These are phyloP conservation scores for Spinibarbus caldwelli DNA, from an alignment of 2,797 vertebrate genomes.

Conservation along the genomic window DNA sequence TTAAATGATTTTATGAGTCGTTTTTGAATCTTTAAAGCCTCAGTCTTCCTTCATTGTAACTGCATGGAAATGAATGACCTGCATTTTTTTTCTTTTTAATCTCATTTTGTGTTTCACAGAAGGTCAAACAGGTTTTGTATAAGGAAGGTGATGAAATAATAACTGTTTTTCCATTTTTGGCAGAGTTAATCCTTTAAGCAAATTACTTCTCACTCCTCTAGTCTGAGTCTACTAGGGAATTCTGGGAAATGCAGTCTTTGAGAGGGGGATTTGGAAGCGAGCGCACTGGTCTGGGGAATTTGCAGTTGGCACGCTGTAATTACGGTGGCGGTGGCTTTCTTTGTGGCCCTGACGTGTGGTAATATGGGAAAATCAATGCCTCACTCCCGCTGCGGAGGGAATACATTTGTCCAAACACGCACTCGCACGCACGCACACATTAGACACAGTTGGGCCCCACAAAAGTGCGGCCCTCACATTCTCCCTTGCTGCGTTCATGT, in stretches of 20 bases:
- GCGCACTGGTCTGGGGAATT: constrained; percentile 27
- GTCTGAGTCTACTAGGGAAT: not conserved
- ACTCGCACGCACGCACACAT: constrained; percentile 38
- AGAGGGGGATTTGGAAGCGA: constrained; percentile 7
- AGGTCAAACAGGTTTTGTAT: not conserved
- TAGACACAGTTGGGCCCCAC: constrained; percentile 9
- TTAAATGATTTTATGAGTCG: not conserved
- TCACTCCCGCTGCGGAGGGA: constrained; percentile 33
- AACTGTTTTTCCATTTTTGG: not conserved
- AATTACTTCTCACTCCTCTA: constrained; percentile 18
- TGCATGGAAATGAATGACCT: not conserved
- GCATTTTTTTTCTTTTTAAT: not conserved
- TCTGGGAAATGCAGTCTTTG: constrained; percentile 39
- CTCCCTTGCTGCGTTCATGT: constrained; percentile 9
- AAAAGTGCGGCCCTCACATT: not conserved
- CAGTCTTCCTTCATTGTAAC: not conserved
- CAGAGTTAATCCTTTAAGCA: not conserved
- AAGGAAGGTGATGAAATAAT: not conserved
- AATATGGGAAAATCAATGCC: constrained; percentile 54
- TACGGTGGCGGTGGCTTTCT: constrained; percentile 47
- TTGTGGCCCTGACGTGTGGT: constrained; percentile 41
- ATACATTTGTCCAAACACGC: constrained; percentile 47
- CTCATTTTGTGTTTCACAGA: not conserved
- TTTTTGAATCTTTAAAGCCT: not conserved
- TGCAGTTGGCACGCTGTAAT: constrained; percentile 31